Base-by-base conservation (phyloP, 2,888 invertebrate species). In the Zygogramma bicolorata region DNA sequence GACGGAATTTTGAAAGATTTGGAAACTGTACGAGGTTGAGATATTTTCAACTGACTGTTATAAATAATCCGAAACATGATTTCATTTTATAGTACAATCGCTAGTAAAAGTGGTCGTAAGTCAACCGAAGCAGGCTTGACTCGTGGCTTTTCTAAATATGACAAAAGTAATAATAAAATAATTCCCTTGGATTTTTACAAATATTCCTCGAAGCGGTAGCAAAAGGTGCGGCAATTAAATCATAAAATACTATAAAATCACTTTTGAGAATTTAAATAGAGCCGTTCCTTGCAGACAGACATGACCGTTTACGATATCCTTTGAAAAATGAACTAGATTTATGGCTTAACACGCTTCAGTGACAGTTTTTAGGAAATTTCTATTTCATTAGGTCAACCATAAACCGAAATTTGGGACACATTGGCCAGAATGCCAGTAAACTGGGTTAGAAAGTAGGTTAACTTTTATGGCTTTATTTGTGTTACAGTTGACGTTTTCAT, bases 311-410 rank as follows among this genome's bases (percentile, higher is more conserved):
- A 77, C 75, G 73, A 76, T 65, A 65, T 65, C 71, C 70, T 77
- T 77, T 70, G 49, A 70, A 70, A 70, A 73, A 63, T 58, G 49
- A 63, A 65, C 71, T 70, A 75, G 70, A 80, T 80, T 80, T 80
- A 80, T 71, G 75, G 68, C 70, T 73, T 73, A 74, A 75, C 80
- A 80, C 80, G 79, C 80, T 80, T 79, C 78, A 67, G 70, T 78
- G 80, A 79, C 80, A 77, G 77, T 75, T 80, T 79, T 75, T 65
- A 38, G 76, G 79, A 80, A 79, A 79, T 78, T 79, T 80, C 81
- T 81, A 75, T 80, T 80, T 81, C 81, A 81, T 79, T 81, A 75
- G 82, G 82, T 82, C 81, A 83, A 80, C 81, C 82, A 82, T 83
- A 83, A 83, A 84, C 81, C 83, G 72, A 79, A 78, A 81, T 83